Evolutionary conservation across 2,797 vertebrate genomes (phyloP), one percentile per base, ranked within the genome.

Genomic region (Anomalospiza imberbis): DNA sequence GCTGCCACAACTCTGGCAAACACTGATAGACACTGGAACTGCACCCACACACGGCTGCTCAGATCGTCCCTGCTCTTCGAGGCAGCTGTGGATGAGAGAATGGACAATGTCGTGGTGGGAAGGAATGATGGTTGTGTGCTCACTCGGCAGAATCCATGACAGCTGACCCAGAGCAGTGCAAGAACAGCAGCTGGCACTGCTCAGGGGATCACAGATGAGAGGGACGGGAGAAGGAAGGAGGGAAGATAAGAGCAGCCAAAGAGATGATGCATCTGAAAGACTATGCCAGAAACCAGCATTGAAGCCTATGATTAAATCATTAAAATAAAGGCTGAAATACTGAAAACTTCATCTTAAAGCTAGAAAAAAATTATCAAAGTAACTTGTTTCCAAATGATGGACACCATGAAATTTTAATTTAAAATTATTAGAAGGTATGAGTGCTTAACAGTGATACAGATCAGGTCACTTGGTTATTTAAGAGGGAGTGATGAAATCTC

Each of bases 101-200:
- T 10, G 53, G 73, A 9, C 31, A 75, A 42, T 13, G 65, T 1
- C 0, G 0, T 17, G 26, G 28, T 42, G 40, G 32, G 50, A 40
- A 57, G 40, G 53, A 80, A 48, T 42, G 34, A 3, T 2, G n/a
- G 63, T 7, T 62, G 17, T 18, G 8, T 25, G 44, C 36, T 82
- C 57, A 24, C 42, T n/a, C 1, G 0, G 32, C 61, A 45, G 6
- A 1, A 31, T 3, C 53, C 80, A 45, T 3, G 1, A 36, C 1
- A 12, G 62, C 77, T 68, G 87, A 47, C 21, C 53, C 62, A 17
- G 38, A 26, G 16, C 16, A 57, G 20, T 11, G 50, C 57, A 60
- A 8, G 66, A 72, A 55, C 17, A 81, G 79, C 70, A 77, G 54
- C 77, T 72, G 22, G 19, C 58, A 53, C 48, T 87, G 70, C 88